Evolutionary conservation across 2,888 invertebrate genomes (phyloP), one percentile per base, ranked within the genome.

Genomic region (Hermaeophaga mercurialis): DNA sequence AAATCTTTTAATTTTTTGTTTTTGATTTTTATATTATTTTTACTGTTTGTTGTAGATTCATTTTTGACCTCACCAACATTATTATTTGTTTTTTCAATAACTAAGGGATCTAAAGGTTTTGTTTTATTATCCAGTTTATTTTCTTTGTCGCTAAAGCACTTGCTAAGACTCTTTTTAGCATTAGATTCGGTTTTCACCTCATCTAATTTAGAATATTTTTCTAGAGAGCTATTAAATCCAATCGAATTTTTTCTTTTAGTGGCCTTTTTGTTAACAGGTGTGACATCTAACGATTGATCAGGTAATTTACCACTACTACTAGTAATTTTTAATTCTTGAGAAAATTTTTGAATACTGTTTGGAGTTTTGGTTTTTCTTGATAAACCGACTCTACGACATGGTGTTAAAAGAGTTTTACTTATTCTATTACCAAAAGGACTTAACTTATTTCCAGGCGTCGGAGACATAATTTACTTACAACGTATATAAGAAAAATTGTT

Each of bases 351-450:
- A 43, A 50, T 57, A 43, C 49, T 63, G 24, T 52, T 54, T 5
- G 65, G 59, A 31, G 65, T 64, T 57, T 65, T 67, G 46, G 63
- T 63, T 55, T 69, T 72, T 60, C 81, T 77, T 1, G 82, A 82
- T 22, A 83, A 73, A 7, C 83, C 83, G 26, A 83, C 70, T 68
- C 82, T 75, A 69, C 82, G 73, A 63, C 81, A 82, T 14, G 83
- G 82, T 41, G 82, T 83, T 34, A 82, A 70, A 31, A 81, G 72
- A 15, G 79, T 78, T 64, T 80, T 82, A 64, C 79, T 82, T 15
- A 83, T 82, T 12, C 81, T 80, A 12, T 80, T 44, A 22, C 58
- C 56, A 33, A 28, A 54, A 3, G 58, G 56, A 33, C 56, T 60
- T 11, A 49, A 41, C 53, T 56, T 61, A 39, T 15, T 3, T 4